A percentile compares a stretch with the other conserved stretches of the same genome.
phyloP scores from a whole-genome alignment of 2,113 vertebrate species.

The Paracanthobrama guichenoti region DNA sequence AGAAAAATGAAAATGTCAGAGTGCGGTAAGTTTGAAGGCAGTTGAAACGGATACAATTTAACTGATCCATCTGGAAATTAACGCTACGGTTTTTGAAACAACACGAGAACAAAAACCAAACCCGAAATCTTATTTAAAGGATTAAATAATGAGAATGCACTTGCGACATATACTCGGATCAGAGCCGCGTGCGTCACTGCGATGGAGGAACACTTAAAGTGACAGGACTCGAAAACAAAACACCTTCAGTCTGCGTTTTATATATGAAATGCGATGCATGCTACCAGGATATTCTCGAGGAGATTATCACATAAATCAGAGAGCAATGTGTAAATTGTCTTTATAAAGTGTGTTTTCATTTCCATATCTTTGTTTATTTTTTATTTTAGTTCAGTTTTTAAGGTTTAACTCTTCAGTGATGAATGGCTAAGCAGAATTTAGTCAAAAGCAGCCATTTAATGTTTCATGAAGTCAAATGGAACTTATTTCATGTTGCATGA shows the following conservation, averaged over 20 bases:
- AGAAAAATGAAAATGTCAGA: constrained; percentile 55
- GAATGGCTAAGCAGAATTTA: neutral
- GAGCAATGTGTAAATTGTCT: neutral
- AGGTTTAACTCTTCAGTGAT: neutral
- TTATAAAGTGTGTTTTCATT: neutral
- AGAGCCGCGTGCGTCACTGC: constrained; percentile 50
- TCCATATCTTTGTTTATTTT: neutral
- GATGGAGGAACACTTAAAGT: constrained; percentile 59
- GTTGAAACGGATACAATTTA: neutral
- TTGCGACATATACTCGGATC: constrained; percentile 52
- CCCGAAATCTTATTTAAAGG: neutral
- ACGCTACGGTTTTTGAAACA: neutral
- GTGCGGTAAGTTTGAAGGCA: constrained; percentile 19
- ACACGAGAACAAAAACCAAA: neutral
- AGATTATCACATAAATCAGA: neutral
- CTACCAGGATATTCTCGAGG: neutral
- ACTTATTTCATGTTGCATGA: no score
- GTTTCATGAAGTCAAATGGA: no score
- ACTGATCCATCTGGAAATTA: neutral
- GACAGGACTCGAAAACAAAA: constrained; percentile 33
- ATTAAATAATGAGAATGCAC: constrained; percentile 36
- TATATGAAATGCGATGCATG: neutral
- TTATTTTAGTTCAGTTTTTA: neutral
- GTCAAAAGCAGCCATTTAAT: no score
- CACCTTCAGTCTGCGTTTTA: neutral